Evolutionary conservation across 2,797 vertebrate species (phyloP).

Genomic region (Tinamus major): DNA sequence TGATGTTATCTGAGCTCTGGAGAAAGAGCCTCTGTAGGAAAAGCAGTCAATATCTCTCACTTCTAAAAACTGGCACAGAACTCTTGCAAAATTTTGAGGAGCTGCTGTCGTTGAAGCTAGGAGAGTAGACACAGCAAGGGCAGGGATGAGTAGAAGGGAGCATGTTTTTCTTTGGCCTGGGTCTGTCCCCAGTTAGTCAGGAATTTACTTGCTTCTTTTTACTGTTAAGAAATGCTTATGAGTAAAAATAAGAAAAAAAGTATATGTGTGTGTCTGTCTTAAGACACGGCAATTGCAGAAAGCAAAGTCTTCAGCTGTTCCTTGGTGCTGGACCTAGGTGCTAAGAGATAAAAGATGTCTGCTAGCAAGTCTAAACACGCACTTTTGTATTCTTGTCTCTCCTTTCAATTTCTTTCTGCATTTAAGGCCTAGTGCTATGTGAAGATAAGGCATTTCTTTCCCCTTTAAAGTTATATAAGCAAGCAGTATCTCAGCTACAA

Average conservation of each 20-base stretch:
- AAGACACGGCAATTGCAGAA: not conserved
- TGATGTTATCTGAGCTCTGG: not conserved
- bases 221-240: not conserved
- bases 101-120: not conserved
- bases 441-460: not conserved
- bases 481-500: not conserved
- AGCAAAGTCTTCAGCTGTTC: not conserved
- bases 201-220: not conserved
- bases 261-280: not conserved
- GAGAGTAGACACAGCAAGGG: not conserved
- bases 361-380: not conserved
- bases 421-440: not conserved
- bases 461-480: not conserved
- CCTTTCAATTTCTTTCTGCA: not conserved
- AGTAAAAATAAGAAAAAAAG: not conserved
- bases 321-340: not conserved
- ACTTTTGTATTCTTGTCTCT: not conserved
- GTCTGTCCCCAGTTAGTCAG: not conserved
- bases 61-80: not conserved
- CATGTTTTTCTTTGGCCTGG: not conserved
- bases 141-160: too few relatives aligned
- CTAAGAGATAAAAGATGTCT: not conserved
- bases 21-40: not conserved
- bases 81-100: rapidly evolving
- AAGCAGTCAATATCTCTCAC: not conserved